Evolutionary conservation across 2,113 vertebrate species (phyloP).

Genomic region (Cebidichthys violaceus): DNA sequence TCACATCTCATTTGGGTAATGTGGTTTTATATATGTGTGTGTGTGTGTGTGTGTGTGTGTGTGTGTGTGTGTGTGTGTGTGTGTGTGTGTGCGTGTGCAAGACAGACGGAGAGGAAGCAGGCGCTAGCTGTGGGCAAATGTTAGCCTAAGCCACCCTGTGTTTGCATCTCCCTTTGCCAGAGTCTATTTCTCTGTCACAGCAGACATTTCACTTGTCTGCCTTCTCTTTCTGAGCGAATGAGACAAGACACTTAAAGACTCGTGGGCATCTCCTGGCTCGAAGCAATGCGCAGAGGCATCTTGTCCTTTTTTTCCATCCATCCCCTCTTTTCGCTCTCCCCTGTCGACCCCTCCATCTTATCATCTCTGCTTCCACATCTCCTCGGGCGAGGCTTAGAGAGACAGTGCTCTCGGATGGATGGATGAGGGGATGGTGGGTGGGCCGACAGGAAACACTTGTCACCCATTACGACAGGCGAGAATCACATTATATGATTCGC

Average conservation of each 20-base stretch:
- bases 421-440: constrained; percentile 35
- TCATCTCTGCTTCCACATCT: constrained; percentile 47
- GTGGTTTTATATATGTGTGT: not conserved
- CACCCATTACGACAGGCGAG: constrained; percentile 51
- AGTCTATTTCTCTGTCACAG: constrained; percentile 57
- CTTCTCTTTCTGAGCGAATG: constrained; percentile 43
- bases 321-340: not conserved
- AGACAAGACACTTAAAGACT: constrained; percentile 59
- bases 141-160: constrained; percentile 64
- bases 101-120: constrained; percentile 35
- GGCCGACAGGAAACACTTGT: constrained; percentile 66
- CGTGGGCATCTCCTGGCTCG: constrained; percentile 51
- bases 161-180: constrained; percentile 59
- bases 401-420: constrained; percentile 33
- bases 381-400: constrained; percentile 53
- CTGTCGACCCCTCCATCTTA: constrained; percentile 44
- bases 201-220: constrained; percentile 57
- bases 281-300: constrained; percentile 27
- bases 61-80: not conserved
- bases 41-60: not conserved
- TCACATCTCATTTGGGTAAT: constrained; percentile 15
- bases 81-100: not conserved
- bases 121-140: constrained; percentile 57
- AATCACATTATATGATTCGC: constrained; percentile 47
- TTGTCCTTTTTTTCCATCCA: not conserved